Evolutionary conservation across 2,797 vertebrate species (phyloP).

Genomic region (Crax fasciolata): DNA sequence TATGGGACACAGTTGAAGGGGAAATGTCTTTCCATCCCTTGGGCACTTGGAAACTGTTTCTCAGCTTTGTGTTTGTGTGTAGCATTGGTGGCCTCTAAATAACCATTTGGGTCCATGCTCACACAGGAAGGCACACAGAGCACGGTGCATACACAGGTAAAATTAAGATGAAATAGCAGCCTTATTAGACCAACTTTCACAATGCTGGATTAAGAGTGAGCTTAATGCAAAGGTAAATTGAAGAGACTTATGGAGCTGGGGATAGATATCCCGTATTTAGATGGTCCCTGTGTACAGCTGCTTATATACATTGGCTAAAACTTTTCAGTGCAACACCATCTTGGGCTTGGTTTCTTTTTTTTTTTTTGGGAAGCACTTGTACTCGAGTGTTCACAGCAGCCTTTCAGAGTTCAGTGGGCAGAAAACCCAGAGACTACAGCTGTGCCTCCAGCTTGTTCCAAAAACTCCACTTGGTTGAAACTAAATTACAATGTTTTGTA

Average conservation of each 20-base stretch:
- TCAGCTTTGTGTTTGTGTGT: background rate
- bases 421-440: conserved; percentile 63
- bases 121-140: background rate
- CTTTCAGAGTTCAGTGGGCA: background rate
- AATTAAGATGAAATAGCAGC: background rate
- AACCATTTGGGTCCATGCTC: background rate
- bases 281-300: background rate
- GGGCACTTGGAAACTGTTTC: background rate
- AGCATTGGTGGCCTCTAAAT: background rate
- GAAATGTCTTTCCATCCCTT: background rate
- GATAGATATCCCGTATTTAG: background rate
- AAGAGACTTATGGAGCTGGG: background rate
- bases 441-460: conserved; percentile 52
- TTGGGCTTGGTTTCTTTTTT: background rate
- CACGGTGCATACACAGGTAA: background rate
- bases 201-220: background rate
- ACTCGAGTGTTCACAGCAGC: conserved; percentile 22
- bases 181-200: background rate
- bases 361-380: background rate
- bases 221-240: background rate
- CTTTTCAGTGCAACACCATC: background rate
- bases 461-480: conserved; percentile 33
- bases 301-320: background rate
- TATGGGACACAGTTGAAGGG: background rate
- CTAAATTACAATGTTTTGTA: conserved; percentile 48